phyloP scores from a whole-genome alignment of 35 echinoderm and acorn worm genomes.

The Anneissia japonica region DNA sequence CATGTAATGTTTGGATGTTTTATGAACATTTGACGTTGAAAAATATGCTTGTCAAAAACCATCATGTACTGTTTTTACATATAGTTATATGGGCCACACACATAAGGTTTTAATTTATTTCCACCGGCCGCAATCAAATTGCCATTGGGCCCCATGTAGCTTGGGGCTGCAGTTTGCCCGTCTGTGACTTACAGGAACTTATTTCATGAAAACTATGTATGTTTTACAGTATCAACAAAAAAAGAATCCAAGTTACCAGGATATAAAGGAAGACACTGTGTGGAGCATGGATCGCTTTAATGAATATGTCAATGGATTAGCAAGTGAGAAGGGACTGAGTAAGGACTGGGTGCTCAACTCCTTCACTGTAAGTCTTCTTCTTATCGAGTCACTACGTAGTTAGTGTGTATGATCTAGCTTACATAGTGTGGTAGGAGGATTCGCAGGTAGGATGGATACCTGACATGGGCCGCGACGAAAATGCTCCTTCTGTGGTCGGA shows the following conservation, averaged over 20 bases:
- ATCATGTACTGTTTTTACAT: too few relatives aligned
- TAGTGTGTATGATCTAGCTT: constrained; percentile 65
- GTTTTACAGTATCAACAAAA: constrained; percentile 70
- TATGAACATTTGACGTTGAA: too few relatives aligned
- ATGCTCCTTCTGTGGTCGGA: too few relatives aligned
- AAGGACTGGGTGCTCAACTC: constrained; percentile 59
- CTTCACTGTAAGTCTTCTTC: constrained; percentile 71
- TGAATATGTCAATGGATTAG: constrained; percentile 71
- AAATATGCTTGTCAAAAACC: too few relatives aligned
- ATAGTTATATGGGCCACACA: too few relatives aligned
- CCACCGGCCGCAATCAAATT: too few relatives aligned
- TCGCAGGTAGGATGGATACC: constrained; percentile 67
- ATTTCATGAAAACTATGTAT: too few relatives aligned
- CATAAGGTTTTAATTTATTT: too few relatives aligned
- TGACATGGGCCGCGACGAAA: constrained; percentile 53
- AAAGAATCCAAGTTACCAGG: constrained; percentile 76
- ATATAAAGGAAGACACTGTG: constrained; percentile 83
- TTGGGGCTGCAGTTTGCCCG: too few relatives aligned
- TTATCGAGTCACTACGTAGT: constrained; percentile 70
- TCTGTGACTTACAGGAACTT: too few relatives aligned
- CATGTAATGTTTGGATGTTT: too few relatives aligned
- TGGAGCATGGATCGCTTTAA: constrained; percentile 97
- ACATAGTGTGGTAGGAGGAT: constrained; percentile 47
- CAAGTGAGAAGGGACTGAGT: constrained; percentile 35
- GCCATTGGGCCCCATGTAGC: too few relatives aligned